phyloP scores from a whole-genome alignment of 2,113 vertebrate species.

The Phoenicopterus ruber region DNA sequence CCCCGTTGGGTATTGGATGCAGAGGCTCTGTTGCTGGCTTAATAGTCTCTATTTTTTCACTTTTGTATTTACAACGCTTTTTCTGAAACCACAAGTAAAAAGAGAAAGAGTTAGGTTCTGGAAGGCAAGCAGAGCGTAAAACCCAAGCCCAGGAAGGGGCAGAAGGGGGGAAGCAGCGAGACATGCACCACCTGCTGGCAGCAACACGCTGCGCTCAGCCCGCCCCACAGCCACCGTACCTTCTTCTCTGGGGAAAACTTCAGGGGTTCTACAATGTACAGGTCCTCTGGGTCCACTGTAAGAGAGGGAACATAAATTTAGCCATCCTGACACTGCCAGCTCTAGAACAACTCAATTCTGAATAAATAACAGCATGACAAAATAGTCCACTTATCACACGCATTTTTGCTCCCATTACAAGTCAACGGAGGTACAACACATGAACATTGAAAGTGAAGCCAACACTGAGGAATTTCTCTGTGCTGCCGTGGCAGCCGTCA shows the following conservation, averaged over 20 bases:
- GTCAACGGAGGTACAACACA: neutral
- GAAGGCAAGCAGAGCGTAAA: neutral
- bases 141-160: neutral
- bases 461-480: neutral
- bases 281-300: constrained; percentile 91
- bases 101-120: neutral
- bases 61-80: constrained; percentile 91
- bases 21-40: constrained; percentile 72
- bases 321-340: neutral
- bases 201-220: neutral
- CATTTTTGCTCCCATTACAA: neutral
- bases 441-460: neutral
- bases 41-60: constrained; percentile 87
- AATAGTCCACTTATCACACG: too few relatives aligned
- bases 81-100: constrained; percentile 76
- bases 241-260: constrained; percentile 99
- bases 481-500: neutral
- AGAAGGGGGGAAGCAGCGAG: neutral
- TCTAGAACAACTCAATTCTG: neutral
- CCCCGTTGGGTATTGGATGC: constrained; percentile 77
- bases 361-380: neutral
- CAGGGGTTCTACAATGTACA: constrained; percentile 98
- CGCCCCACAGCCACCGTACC: constrained; percentile 74
- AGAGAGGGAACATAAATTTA: constrained; percentile 50
- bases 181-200: neutral